Percentiles rank a stretch among this genome's conserved stretches.
These are phyloP conservation scores for Gephyroberyx darwinii DNA, from an alignment of 2,797 vertebrate genomes.

Conservation along the genomic window DNA sequence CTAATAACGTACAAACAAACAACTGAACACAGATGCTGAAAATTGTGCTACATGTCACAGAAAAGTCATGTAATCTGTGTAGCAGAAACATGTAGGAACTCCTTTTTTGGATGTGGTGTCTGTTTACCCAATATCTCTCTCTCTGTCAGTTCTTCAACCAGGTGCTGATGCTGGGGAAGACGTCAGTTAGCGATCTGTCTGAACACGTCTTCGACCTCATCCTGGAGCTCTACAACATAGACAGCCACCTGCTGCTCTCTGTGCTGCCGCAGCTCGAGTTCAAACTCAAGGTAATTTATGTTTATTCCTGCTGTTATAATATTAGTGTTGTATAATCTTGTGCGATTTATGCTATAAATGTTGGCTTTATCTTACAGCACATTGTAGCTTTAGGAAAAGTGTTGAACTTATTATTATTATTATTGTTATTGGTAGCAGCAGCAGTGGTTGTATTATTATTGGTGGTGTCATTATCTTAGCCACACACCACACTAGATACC, in stretches of 20 bases:
- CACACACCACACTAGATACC: slow-evolving; percentile 16
- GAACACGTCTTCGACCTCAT: slow-evolving; percentile 99
- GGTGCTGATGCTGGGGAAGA: slow-evolving; percentile 99
- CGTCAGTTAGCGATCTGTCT: slow-evolving; percentile 96
- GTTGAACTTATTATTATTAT: not conserved
- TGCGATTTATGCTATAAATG: not conserved
- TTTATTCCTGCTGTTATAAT: too few species aligned
- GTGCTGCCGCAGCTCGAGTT: slow-evolving; percentile 98
- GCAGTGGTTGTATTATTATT: not conserved
- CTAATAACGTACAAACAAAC: not conserved
- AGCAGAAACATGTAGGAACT: too few species aligned
- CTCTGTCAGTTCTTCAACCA: slow-evolving; percentile 95
- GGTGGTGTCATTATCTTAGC: slow-evolving; percentile 18
- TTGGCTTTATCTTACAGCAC: not conserved
- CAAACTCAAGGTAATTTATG: slow-evolving; percentile 91
- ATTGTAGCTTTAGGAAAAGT: not conserved
- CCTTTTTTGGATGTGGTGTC: not conserved
- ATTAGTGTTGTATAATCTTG: too few species aligned
- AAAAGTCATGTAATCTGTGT: not conserved
- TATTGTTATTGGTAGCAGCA: not conserved
- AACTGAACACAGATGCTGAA: not conserved
- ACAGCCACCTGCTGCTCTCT: slow-evolving; percentile 96
- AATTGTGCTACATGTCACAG: not conserved
- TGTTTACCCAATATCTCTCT: not conserved
- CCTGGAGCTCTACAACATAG: slow-evolving; percentile 98